A percentile compares a stretch with the other conserved stretches of the same genome.
These are phyloP conservation scores for Cyclargus thomasi DNA, from an alignment of 1,140 invertebrate species.

Conservation along the genomic window DNA sequence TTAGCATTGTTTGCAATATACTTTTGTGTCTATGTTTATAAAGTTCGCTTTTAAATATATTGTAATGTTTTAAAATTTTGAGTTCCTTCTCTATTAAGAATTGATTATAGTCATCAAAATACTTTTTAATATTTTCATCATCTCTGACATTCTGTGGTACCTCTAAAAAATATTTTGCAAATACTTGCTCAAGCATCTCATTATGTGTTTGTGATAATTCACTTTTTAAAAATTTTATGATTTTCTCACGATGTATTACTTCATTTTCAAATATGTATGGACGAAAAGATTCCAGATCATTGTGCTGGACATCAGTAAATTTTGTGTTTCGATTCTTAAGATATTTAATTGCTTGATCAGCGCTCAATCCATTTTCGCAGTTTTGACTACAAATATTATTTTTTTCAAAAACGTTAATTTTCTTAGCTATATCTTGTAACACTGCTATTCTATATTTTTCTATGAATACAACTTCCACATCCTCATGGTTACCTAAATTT, in stretches of 20 bases:
- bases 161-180: constrained; percentile 11
- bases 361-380: background rate
- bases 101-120: constrained; percentile 14
- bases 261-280: constrained; percentile 20
- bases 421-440: background rate
- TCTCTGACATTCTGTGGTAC: background rate
- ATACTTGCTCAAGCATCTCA: background rate
- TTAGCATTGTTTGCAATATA: constrained; percentile 12
- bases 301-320: background rate
- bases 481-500: background rate
- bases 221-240: constrained; percentile 9
- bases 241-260: background rate
- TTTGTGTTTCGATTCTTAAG: constrained; percentile 2
- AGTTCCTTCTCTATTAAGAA: background rate
- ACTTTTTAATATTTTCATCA: constrained; percentile 7
- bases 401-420: background rate
- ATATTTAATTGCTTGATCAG: constrained; percentile 14
- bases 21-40: constrained; percentile 12
- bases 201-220: constrained; percentile 12
- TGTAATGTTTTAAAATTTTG: constrained; percentile 15
- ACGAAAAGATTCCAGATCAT: constrained; percentile 11
- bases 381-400: background rate
- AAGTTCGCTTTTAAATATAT: constrained; percentile 18
- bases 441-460: constrained; percentile 10
- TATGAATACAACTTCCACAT: background rate